Evolutionary conservation across 2,888 invertebrate genomes (phyloP).

Genomic region (Drosophila gaucha): DNA sequence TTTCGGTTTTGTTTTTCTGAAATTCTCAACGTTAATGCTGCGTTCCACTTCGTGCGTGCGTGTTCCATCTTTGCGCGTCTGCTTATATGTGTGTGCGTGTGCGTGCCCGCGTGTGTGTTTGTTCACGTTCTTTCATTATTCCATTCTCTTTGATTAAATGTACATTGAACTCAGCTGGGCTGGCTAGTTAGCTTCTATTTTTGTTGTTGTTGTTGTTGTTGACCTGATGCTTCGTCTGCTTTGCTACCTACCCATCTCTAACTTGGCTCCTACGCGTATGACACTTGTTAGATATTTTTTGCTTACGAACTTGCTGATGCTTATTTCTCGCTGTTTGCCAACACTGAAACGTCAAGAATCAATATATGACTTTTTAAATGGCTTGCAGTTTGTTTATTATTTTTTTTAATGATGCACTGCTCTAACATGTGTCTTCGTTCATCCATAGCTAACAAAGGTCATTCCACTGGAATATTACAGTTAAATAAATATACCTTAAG

Average conservation of each 20-base stretch:
- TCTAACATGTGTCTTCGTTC: not conserved
- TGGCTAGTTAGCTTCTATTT: constrained; percentile 30
- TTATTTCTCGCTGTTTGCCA: not conserved
- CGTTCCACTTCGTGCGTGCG: constrained; percentile 54
- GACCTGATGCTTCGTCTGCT: constrained; percentile 29
- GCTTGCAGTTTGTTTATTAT: not conserved
- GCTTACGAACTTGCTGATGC: not conserved
- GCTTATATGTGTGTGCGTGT: constrained; percentile 7
- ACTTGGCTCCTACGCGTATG: constrained; percentile 11
- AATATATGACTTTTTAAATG: not conserved
- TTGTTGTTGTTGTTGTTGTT: constrained; percentile 27
- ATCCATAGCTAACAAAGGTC: not conserved
- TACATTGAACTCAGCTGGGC: constrained; percentile 70
- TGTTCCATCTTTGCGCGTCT: constrained; percentile 49
- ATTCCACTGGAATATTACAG: not conserved
- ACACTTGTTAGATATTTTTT: constrained; percentile 28
- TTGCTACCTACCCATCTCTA: constrained; percentile 17
- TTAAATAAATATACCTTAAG: not conserved
- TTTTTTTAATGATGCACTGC: not conserved
- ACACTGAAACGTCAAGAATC: not conserved
- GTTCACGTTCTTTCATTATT: constrained; percentile 62
- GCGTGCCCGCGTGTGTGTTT: constrained; percentile 37
- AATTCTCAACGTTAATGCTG: constrained; percentile 35
- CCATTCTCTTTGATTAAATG: constrained; percentile 73
- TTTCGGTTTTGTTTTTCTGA: constrained; percentile 56